Conservation (phyloP, 2,113 vertebrate species). For the Pholis gunnellus region DNA sequence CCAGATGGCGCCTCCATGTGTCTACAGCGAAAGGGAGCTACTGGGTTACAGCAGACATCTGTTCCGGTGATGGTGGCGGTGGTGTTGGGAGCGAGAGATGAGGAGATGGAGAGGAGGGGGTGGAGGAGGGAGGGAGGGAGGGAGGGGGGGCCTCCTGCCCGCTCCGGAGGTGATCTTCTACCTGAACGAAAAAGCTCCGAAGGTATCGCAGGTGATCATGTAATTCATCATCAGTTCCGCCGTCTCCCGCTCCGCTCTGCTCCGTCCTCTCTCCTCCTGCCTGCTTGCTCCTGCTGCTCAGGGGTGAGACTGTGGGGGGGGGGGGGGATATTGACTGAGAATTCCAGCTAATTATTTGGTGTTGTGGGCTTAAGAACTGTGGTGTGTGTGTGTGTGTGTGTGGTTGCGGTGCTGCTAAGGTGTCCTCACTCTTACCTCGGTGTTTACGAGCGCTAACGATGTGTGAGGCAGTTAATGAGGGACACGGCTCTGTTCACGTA, state of each 20-base stretch:
- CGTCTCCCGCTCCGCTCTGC: conserved; percentile 52
- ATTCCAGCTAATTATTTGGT: conserved; percentile 25
- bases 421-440: conserved; percentile 25
- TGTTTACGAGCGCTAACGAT: conserved; percentile 35
- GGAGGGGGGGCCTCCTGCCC: conserved; percentile 62
- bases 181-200: conserved; percentile 79
- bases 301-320: conserved; percentile 22
- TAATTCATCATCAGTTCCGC: conserved; percentile 77
- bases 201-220: conserved; percentile 80
- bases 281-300: conserved; percentile 57
- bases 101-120: conserved; percentile 22
- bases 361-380: conserved; percentile 25
- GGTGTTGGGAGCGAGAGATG: conserved; percentile 74
- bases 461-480: conserved; percentile 39
- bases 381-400: conserved; percentile 25
- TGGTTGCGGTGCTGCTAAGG: background rate
- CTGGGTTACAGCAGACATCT: conserved; percentile 89
- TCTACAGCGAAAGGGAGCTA: conserved; percentile 85
- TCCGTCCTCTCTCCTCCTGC: conserved; percentile 38
- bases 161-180: conserved; percentile 79
- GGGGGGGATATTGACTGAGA: conserved; percentile 23
- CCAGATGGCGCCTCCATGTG: conserved; percentile 88
- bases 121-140: conserved; percentile 31
- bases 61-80: conserved; percentile 82
- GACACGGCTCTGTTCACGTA: background rate